These are phyloP conservation scores for Panagrolaimus sp. DNA, from an alignment of 1,140 invertebrate genomes.

Conservation along the genomic window DNA sequence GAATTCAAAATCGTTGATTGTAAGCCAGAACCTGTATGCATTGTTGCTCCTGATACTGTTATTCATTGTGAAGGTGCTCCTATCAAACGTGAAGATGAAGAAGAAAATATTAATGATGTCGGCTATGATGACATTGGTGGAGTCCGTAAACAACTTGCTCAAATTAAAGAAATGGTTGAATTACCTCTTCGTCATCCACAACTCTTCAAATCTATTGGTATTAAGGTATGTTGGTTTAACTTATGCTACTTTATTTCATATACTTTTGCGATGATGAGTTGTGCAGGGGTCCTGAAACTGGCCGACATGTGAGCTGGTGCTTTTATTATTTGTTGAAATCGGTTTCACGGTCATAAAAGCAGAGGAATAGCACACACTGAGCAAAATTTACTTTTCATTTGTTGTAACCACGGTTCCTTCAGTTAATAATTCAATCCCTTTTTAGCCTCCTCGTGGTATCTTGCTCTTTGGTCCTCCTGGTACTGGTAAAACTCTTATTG, in stretches of 20 bases:
- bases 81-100: slow-evolving; percentile 96
- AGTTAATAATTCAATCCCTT: neutral
- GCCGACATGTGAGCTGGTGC: slow-evolving; percentile 37
- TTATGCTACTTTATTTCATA: neutral
- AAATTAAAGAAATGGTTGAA: slow-evolving; percentile 99
- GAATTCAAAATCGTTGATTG: slow-evolving; percentile 96
- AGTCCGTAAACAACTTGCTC: slow-evolving; percentile 92
- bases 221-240: slow-evolving; percentile 61
- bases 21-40: slow-evolving; percentile 92
- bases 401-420: too few relatives aligned
- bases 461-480: slow-evolving; percentile 93
- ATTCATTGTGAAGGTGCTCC: slow-evolving; percentile 99
- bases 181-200: slow-evolving; percentile 92
- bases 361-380: slow-evolving; percentile 20
- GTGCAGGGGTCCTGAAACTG: slow-evolving; percentile 49
- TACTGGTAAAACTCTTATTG: slow-evolving; percentile 89
- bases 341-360: neutral
- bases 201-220: slow-evolving; percentile 79
- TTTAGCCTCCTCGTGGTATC: slow-evolving; percentile 84
- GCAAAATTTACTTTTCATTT: neutral
- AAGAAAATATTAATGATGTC: slow-evolving; percentile 92
- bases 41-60: slow-evolving; percentile 95
- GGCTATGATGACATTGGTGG: slow-evolving; percentile 99
- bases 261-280: slow-evolving; percentile 40
- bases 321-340: neutral